Evolutionary conservation across 2,888 invertebrate species (phyloP).

Genomic region (Kuschelorhynchus macadamiae): DNA sequence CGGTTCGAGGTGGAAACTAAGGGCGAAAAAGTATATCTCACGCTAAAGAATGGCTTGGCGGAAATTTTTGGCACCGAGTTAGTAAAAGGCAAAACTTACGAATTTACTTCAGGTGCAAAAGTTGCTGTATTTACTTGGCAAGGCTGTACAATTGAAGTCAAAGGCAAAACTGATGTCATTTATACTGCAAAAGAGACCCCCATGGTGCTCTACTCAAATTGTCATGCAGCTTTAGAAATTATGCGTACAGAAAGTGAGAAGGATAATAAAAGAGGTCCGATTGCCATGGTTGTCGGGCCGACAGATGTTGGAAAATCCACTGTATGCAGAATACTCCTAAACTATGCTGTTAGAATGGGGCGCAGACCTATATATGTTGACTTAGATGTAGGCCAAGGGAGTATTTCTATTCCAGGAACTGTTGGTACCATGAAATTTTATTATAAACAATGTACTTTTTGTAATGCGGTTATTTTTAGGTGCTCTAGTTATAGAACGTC

Average conservation of each 20-base stretch:
- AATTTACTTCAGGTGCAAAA: slow-evolving; percentile 91
- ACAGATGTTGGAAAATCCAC: slow-evolving; percentile 98
- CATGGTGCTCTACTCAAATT: slow-evolving; percentile 95
- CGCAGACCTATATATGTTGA: slow-evolving; percentile 93
- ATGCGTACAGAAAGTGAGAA: slow-evolving; percentile 87
- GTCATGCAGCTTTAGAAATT: slow-evolving; percentile 94
- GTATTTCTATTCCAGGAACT: slow-evolving; percentile 92
- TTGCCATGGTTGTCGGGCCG: slow-evolving; percentile 93
- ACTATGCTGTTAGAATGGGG: slow-evolving; percentile 94
- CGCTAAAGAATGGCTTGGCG: slow-evolving; percentile 90
- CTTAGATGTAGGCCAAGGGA: slow-evolving; percentile 95
- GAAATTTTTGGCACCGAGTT: slow-evolving; percentile 98
- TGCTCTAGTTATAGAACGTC: slow-evolving; percentile 90
- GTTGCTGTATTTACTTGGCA: slow-evolving; percentile 97
- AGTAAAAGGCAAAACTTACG: slow-evolving; percentile 92
- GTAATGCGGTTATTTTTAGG: too few species aligned
- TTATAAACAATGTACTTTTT: too few species aligned
- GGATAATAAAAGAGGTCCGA: slow-evolving; percentile 81
- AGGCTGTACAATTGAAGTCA: slow-evolving; percentile 88
- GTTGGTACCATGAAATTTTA: too few species aligned
- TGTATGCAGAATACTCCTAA: slow-evolving; percentile 84
- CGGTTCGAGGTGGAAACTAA: slow-evolving; percentile 94
- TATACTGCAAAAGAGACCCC: slow-evolving; percentile 97
- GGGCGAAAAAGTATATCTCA: slow-evolving; percentile 85
- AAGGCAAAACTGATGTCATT: slow-evolving; percentile 92